These are phyloP conservation scores for Albula goreensis DNA, from an alignment of 2,113 vertebrate genomes.

Conservation along the genomic window DNA sequence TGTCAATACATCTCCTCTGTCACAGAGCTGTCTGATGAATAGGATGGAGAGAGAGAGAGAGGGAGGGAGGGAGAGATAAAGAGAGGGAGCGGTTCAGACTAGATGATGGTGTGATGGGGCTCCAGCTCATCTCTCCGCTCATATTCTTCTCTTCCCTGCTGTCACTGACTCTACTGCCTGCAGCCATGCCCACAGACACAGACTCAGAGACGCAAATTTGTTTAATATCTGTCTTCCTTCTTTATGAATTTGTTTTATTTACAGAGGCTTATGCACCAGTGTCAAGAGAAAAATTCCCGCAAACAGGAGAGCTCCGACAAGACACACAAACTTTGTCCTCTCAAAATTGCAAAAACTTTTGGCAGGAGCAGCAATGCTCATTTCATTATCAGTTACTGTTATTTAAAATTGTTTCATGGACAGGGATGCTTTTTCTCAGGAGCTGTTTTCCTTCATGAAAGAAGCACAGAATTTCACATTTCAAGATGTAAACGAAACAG, in stretches of 20 bases:
- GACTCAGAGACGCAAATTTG: slow-evolving; percentile 43
- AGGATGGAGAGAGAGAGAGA: slow-evolving; percentile 1
- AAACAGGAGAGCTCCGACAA: slow-evolving; percentile 56
- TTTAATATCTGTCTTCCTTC: slow-evolving; percentile 20
- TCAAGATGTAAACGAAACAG: not conserved
- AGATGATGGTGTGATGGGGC: slow-evolving; percentile 15
- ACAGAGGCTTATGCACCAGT: slow-evolving; percentile 34
- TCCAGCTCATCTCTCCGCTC: not conserved
- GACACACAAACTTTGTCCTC: slow-evolving; percentile 23
- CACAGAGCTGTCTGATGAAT: slow-evolving; percentile 29
- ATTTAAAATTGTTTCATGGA: not conserved
- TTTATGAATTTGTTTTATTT: slow-evolving; percentile 59
- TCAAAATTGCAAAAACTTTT: not conserved
- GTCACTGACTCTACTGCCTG: slow-evolving; percentile 43
- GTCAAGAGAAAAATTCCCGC: slow-evolving; percentile 46
- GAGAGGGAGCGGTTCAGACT: slow-evolving; percentile 2
- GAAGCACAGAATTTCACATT: not conserved
- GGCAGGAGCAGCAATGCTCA: not conserved
- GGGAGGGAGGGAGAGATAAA: slow-evolving; percentile 7
- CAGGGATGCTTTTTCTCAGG: not conserved
- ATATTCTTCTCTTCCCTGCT: slow-evolving; percentile 17
- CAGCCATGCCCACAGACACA: slow-evolving; percentile 62
- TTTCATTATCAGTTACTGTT: not conserved
- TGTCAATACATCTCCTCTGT: slow-evolving; percentile 16
- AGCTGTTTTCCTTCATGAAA: too few relatives aligned